A percentile compares a stretch with the other conserved stretches of the same genome.
phyloP scores from a whole-genome alignment of 2,888 invertebrate species.

The Nineta flava region DNA sequence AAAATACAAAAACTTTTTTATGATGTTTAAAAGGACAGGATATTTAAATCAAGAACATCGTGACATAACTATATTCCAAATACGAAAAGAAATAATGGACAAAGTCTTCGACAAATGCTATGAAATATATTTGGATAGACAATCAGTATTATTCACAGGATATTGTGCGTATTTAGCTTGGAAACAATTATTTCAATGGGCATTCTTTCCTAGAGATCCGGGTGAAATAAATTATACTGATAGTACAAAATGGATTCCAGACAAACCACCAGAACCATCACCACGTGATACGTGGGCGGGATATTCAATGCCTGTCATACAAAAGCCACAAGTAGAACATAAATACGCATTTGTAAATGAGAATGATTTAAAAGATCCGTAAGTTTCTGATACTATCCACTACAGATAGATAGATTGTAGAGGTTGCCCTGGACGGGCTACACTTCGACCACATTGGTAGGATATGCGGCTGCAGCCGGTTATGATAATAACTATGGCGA shows the following conservation, averaged over 20 bases:
- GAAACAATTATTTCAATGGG: conserved; percentile 8
- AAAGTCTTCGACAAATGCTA: conserved; percentile 8
- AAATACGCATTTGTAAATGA: no score
- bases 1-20: no score
- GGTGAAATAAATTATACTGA: conserved; percentile 7
- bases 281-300: conserved; percentile 12
- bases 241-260: conserved; percentile 9
- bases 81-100: conserved; percentile 9
- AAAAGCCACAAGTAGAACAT: neutral
- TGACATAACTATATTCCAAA: conserved; percentile 1
- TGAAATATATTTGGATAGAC: conserved; percentile 7
- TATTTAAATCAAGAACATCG: conserved; percentile 2
- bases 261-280: conserved; percentile 9
- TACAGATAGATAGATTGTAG: no score
- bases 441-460: no score
- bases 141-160: conserved; percentile 8
- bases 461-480: no score
- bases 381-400: neutral
- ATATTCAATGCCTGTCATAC: neutral
- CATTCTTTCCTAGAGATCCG: conserved; percentile 10
- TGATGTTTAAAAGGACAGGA: neutral
- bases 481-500: no score
- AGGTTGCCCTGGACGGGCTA: no score
- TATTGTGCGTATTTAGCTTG: conserved; percentile 10
- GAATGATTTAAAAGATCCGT: neutral